Base-by-base conservation (phyloP, 53 echinoderm and acorn worm genomes). In the Echinometra lucunter region DNA sequence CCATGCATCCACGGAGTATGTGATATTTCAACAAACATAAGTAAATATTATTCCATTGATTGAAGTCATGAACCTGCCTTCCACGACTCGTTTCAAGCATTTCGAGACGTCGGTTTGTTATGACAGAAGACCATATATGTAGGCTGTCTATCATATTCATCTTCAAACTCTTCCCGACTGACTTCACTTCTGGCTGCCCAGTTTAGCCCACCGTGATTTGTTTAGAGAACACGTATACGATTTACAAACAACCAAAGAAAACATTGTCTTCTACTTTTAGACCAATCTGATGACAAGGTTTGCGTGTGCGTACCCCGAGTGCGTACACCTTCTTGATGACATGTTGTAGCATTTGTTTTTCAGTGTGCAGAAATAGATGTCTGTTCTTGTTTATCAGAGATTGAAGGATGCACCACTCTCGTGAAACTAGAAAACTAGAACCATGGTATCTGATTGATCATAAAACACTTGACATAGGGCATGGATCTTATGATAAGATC, bases 241-340 rank as follows among this genome's bases (percentile, higher is more conserved):
- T 78, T 78, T 78, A 78, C 78, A 78, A 78, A 78, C 42, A 78
- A 78, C 78, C 78, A 21, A 78, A 78, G 78, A 37, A 78, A 78
- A 78, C 78, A 38, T 21, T 6, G 42, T 78, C 38, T 78, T 78
- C 42, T 40, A 42, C 42, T 38, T 78, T 35, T 42, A 42, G 78
- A 78, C 42, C 21, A 19, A 42, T 78, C 4, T 42, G 42, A 78
- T 78, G 42, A 78, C 78, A 40, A 35, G 34, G 17, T 42, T 19
- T 38, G 5, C 16, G 63, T 32, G 18, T 78, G 19, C 42, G 40
- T 35, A 42, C 42, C 17, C 42, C n/a, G n/a, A n/a, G 78, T 38
- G 78, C 6, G n/a, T n/a, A n/a, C n/a, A n/a, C 72, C 12, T 32
- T 18, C 19, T 6, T 38, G 75, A 38, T 42, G 7, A 42, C 17